A percentile compares a stretch with the other conserved stretches of the same genome.
These are phyloP conservation scores for Phalera bucephala DNA, from an alignment of 2,888 invertebrate genomes.

Conservation along the genomic window DNA sequence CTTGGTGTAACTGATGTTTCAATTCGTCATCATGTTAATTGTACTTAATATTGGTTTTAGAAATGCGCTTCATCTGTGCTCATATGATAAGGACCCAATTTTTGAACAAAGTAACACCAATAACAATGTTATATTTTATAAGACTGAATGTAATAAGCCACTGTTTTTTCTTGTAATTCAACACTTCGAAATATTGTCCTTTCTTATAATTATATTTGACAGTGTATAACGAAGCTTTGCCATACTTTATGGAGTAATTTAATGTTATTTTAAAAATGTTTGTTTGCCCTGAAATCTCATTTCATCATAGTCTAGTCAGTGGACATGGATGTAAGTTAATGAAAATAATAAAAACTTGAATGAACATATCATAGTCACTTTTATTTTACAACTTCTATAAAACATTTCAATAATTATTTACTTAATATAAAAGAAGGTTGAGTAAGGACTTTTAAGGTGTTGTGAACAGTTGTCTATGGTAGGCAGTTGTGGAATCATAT, in stretches of 20 bases:
- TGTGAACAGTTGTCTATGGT: no score
- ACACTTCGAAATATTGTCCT: no score
- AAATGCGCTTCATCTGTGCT: constrained; percentile 31
- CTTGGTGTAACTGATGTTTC: background rate
- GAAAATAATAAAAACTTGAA: constrained; percentile 44
- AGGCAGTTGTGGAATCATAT: no score
- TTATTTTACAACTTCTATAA: constrained; percentile 29
- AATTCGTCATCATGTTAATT: constrained; percentile 10
- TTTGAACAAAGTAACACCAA: constrained; percentile 36
- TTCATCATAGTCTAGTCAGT: constrained; percentile 51
- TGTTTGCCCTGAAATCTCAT: constrained; percentile 45
- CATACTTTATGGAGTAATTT: no score
- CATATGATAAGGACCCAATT: constrained; percentile 24
- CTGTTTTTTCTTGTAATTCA: no score
- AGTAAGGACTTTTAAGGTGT: no score
- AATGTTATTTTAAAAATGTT: no score
- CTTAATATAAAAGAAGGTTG: no score
- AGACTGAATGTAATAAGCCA: constrained; percentile 49
- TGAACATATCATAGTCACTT: constrained; percentile 28
- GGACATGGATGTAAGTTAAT: constrained; percentile 49
- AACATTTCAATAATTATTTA: no score
- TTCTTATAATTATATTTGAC: no score
- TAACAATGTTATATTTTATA: constrained; percentile 36
- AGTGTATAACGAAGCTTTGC: no score
- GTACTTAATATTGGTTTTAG: constrained; percentile 48